phyloP scores from a whole-genome alignment of 2,888 invertebrate species.

The Phorcus lineatus region DNA sequence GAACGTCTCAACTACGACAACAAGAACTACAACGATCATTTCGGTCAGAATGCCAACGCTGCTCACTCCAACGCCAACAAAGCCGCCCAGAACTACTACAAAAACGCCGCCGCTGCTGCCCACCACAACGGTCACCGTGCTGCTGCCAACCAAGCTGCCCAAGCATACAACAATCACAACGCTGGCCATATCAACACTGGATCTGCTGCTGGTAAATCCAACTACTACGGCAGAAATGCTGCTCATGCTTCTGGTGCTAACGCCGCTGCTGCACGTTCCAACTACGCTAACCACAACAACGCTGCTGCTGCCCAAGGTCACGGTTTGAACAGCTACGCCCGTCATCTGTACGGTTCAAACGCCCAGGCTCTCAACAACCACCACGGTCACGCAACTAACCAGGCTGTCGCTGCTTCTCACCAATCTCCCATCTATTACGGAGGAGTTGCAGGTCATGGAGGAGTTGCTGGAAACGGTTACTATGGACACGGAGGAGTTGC shows the following conservation, averaged over 20 bases:
- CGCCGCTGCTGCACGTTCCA: neutral
- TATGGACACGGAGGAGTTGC: too few species aligned
- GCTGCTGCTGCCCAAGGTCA: neutral
- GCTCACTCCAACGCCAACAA: neutral
- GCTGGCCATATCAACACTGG: neutral
- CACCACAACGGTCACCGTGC: neutral
- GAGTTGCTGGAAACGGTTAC: neutral
- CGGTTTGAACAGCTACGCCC: neutral
- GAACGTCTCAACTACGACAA: constrained; percentile 12
- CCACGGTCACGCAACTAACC: neutral
- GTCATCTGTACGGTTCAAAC: neutral
- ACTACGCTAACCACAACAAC: constrained; percentile 1
- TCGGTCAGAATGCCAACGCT: constrained; percentile 3
- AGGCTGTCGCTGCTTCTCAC: neutral
- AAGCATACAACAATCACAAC: neutral
- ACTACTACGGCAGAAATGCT: neutral
- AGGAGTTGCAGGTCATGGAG: neutral
- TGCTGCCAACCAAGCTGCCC: neutral
- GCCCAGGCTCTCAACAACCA: neutral
- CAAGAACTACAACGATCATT: constrained; percentile 18
- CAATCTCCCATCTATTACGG: too few species aligned
- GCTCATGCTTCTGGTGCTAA: neutral
- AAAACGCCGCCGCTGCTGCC: neutral
- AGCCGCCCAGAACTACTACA: neutral
- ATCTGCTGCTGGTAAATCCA: neutral